Conservation (phyloP, 2,113 vertebrate species). For the Axis porcinus region DNA sequence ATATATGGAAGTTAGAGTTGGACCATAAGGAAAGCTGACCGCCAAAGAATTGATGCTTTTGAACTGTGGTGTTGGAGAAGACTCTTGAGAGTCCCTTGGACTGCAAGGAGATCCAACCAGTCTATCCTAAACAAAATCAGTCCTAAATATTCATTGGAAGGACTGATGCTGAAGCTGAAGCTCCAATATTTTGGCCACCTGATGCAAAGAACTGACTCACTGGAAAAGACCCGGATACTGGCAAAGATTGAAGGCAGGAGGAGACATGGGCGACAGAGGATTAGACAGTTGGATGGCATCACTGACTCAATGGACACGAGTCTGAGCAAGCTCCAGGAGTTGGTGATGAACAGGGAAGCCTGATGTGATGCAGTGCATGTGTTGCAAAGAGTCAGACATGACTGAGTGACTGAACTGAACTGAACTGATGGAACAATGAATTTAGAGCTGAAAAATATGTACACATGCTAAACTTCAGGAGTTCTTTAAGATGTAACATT, state of each 20-base stretch:
- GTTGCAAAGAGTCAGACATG: neutral
- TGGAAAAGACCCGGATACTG: rapidly evolving
- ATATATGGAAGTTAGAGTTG: neutral
- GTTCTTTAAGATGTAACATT: neutral
- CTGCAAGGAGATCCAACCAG: neutral
- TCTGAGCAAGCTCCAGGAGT: neutral
- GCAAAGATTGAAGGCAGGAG: neutral
- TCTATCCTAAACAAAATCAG: neutral
- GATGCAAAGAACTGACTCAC: neutral
- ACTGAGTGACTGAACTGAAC: neutral
- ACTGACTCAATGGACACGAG: neutral
- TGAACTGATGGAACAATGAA: neutral
- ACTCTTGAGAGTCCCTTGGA: neutral
- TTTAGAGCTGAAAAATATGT: neutral
- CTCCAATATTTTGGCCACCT: neutral
- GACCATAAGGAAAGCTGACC: neutral
- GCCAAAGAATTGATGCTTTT: neutral
- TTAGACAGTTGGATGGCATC: neutral
- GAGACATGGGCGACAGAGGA: neutral
- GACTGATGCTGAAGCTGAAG: neutral
- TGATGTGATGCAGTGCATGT: neutral
- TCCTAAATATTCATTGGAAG: neutral
- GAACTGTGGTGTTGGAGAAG: neutral
- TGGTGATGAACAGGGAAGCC: neutral
- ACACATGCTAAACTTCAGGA: neutral